phyloP scores from a whole-genome alignment of 2,113 vertebrate genomes.

The Pluvianellus socialis region DNA sequence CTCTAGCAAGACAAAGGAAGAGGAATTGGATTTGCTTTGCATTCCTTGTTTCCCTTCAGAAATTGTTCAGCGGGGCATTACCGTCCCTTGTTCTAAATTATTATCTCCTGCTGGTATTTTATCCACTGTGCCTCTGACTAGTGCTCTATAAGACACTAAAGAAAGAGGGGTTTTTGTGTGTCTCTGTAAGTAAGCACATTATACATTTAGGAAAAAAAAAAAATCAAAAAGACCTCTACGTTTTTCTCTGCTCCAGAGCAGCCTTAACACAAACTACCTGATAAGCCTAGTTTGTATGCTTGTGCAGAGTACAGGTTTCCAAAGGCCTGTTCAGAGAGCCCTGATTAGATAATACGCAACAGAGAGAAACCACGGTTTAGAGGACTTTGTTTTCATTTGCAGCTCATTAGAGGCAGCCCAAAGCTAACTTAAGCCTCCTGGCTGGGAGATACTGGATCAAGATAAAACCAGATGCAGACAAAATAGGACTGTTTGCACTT shows the following conservation, averaged over 20 bases:
- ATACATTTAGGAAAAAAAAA: not conserved
- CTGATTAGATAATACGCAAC: slow-evolving; percentile 30
- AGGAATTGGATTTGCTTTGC: not conserved
- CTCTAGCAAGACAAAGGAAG: not conserved
- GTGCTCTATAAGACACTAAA: not conserved
- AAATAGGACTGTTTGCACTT: slow-evolving; percentile 15
- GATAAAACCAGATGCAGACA: slow-evolving; percentile 29
- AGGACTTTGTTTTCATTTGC: slow-evolving; percentile 54
- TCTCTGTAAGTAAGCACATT: not conserved
- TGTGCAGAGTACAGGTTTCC: not conserved
- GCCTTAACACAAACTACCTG: not conserved
- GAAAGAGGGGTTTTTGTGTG: not conserved
- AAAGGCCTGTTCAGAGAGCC: not conserved
- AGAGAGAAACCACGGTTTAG: not conserved
- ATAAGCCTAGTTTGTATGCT: not conserved
- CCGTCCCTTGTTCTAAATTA: not conserved
- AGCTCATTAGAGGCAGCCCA: slow-evolving; percentile 25
- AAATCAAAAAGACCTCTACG: not conserved
- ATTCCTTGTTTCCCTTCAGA: not conserved
- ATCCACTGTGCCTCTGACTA: not conserved
- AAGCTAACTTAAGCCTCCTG: slow-evolving; percentile 27
- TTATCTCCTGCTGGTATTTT: not conserved
- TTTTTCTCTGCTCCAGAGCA: not conserved
- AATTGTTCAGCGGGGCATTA: not conserved
- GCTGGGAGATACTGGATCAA: not conserved